Evolutionary conservation across 2,113 vertebrate species (phyloP), one percentile per base, ranked within the genome.

Genomic region (Vulpes ferrilata): DNA sequence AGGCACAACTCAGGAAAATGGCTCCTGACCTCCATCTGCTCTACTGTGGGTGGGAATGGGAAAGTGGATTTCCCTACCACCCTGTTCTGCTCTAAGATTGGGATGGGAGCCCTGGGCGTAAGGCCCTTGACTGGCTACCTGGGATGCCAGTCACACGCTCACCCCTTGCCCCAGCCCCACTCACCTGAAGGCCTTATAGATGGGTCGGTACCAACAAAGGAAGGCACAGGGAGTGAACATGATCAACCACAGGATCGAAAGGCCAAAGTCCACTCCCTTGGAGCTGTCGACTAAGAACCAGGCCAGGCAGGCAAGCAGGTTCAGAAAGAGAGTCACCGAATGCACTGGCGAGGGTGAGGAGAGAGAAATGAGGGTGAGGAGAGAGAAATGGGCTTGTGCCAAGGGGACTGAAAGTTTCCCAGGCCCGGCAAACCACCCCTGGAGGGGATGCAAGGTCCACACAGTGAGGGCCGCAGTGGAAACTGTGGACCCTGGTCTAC

Each of bases 151-250:
- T n/a, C 76, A 38, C 13, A 73, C 0, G 20, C 43, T 30, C 27
- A 23, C 59, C 32, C 27, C 30, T 0, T 1, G 0, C 59, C 12
- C 76, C 20, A 20, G 55, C 71, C 55, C 88, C 13, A 98, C 98
- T 98, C 98, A 99, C 99, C 99, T 99, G 98, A 99, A 99, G 96
- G 99, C 99, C 98, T 99, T 99, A 98, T 99, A 99, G 94, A 99
- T 99, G 0, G 99, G 99, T 96, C 99, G 98, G 98, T 99, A 99
- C 99, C 99, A 99, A 97, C 99, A 99, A 93, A 99, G 51, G 97
- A 99, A 99, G 96, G 99, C 99, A 97, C 99, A 99, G 0, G 99
- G 99, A 12, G 99, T 99, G 98, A 99, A 99, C 98, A 99, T 98
- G 97, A 99, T 53, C 95, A 99, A 99, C 99, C 99, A 99, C 65